These are phyloP conservation scores for Aporrectodea caliginosa DNA, from an alignment of 1,140 invertebrate species.

Conservation along the genomic window DNA sequence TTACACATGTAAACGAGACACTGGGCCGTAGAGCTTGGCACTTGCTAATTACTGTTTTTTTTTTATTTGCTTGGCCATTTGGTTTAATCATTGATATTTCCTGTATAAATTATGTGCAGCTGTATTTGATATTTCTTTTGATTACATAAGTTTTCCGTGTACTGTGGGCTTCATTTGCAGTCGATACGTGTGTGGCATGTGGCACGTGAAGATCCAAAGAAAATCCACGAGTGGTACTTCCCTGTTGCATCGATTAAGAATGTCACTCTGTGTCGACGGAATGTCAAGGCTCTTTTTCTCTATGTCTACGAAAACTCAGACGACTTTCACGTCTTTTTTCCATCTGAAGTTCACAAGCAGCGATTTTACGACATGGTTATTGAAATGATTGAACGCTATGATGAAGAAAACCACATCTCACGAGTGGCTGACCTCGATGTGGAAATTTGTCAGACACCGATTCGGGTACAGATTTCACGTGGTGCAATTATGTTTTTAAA, in stretches of 20 bases:
- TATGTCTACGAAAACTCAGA: slow-evolving; percentile 94
- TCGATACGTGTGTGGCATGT: slow-evolving; percentile 18
- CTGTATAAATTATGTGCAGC: no score
- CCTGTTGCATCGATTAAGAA: slow-evolving; percentile 85
- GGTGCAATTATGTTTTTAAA: no score
- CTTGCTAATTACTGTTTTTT: no score
- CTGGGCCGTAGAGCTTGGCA: no score
- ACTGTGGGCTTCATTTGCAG: no score
- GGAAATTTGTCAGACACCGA: neutral
- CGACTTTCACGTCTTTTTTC: slow-evolving; percentile 98
- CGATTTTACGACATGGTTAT: slow-evolving; percentile 35
- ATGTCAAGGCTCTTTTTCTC: slow-evolving; percentile 90
- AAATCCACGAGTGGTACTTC: slow-evolving; percentile 91
- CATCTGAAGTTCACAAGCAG: slow-evolving; percentile 77
- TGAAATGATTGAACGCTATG: neutral
- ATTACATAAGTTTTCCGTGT: no score
- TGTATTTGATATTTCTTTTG: no score
- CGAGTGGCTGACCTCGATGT: neutral
- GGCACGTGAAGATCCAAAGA: neutral
- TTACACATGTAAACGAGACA: no score
- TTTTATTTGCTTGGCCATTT: no score
- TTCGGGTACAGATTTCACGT: neutral
- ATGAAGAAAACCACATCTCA: neutral
- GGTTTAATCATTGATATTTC: no score
- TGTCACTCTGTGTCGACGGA: slow-evolving; percentile 84